These are phyloP conservation scores for Athrips mouffetella DNA, from an alignment of 2,888 invertebrate species.

Conservation along the genomic window DNA sequence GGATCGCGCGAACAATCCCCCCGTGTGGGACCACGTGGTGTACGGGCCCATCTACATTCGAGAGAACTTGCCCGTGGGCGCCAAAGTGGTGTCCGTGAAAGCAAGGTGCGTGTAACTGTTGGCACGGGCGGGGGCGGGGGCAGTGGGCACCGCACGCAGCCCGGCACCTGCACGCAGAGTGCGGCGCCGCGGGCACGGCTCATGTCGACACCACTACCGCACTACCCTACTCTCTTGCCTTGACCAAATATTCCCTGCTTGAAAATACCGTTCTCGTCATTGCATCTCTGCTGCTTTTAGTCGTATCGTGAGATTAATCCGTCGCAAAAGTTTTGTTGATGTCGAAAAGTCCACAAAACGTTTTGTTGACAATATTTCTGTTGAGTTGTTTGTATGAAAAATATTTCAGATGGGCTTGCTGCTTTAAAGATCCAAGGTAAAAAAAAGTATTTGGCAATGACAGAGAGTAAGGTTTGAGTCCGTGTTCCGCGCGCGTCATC, in stretches of 20 bases:
- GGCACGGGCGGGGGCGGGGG: no score
- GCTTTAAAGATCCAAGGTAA: not conserved
- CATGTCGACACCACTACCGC: constrained; percentile 16
- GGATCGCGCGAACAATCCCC: constrained; percentile 98
- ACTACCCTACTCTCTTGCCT: not conserved
- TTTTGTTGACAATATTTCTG: no score
- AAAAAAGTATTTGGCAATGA: not conserved
- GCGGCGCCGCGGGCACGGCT: constrained; percentile 40
- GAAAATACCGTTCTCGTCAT: no score
- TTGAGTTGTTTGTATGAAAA: no score
- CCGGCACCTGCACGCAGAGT: constrained; percentile 72
- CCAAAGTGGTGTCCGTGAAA: constrained; percentile 98
- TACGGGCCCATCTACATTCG: constrained; percentile 98
- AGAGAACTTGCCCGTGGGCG: constrained; percentile 98
- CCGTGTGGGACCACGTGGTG: constrained; percentile 97
- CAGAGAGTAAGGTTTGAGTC: constrained; percentile 35
- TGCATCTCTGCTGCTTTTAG: no score
- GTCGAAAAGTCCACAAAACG: no score
- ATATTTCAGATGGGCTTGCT: not conserved
- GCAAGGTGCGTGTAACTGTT: constrained; percentile 92
- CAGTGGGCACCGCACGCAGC: constrained; percentile 83
- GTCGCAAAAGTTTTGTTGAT: no score
- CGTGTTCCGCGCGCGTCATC: constrained; percentile 60
- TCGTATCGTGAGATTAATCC: no score
- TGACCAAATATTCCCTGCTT: not conserved